phyloP scores from a whole-genome alignment of 2,888 invertebrate species.

The Drosophila diplacantha region DNA sequence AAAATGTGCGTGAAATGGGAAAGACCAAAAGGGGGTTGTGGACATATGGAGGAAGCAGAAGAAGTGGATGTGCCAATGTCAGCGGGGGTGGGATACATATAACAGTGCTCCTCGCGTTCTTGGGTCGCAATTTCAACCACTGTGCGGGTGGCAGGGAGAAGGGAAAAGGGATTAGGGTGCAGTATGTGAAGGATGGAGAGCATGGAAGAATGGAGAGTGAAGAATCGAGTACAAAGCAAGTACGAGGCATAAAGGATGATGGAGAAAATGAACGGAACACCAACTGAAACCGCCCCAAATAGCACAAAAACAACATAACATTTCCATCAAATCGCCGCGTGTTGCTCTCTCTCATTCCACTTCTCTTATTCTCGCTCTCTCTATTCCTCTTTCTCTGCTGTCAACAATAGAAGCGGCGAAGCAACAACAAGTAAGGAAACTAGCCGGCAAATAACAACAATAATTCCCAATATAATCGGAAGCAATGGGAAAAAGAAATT shows the following conservation, averaged over 20 bases:
- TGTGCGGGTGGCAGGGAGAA: conserved; percentile 36
- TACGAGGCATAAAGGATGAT: conserved; percentile 16
- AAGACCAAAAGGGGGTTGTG: conserved; percentile 6
- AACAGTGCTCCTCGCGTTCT: conserved; percentile 6
- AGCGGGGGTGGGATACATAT: conserved; percentile 29
- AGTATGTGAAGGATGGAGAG: conserved; percentile 25
- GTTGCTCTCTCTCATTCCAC: conserved; percentile 22
- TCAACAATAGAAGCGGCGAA: conserved; percentile 54
- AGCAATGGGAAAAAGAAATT: conserved; percentile 66
- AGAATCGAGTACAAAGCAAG: conserved; percentile 7
- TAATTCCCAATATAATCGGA: conserved; percentile 53
- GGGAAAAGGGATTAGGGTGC: conserved; percentile 38
- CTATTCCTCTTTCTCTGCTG: conserved; percentile 31
- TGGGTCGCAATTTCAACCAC: conserved; percentile 61
- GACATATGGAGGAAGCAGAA: neutral
- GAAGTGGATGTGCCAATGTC: conserved; percentile 23
- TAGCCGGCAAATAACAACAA: conserved; percentile 56
- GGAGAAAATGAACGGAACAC: conserved; percentile 13
- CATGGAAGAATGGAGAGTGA: conserved; percentile 11
- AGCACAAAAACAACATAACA: conserved; percentile 25
- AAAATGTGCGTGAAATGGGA: conserved; percentile 48
- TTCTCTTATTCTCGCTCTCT: conserved; percentile 5
- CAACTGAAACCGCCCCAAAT: conserved; percentile 50
- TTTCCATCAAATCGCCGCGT: conserved; percentile 36
- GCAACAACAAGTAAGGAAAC: conserved; percentile 44